Base-by-base conservation (phyloP, 2,113 vertebrate genomes). In the Phasianus colchicus region DNA sequence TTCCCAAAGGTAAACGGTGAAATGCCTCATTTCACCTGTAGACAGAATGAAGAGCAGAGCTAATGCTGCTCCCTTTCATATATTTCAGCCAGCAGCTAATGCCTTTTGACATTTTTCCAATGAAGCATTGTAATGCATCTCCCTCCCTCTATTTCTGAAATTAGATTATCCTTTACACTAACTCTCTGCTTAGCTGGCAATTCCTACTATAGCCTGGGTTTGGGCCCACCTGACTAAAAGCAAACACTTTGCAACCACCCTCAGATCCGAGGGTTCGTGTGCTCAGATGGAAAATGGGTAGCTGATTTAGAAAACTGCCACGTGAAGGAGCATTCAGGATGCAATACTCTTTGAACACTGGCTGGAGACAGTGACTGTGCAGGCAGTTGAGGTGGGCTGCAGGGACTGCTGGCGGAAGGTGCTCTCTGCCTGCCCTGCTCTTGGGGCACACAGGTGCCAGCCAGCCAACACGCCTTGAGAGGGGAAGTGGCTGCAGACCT, bases 61-160 rank as follows among this genome's bases (percentile, higher is more conserved):
- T 91, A 85, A 85, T 71, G 72, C 40, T 77, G 67, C 20, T 89
- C 55, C 71, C 72, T 88, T 89, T 95, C 69, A 67, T 65, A 15
- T 61, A 85, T 86, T 91, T 93, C 87, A 95, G 69, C 29, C 75
- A 83, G 72, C 20, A 83, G 67, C 84, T 95, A 93, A 96, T 74
- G 55, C 50, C 72, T 92, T 96, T 80, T 83, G 94, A 95, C 89
- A 77, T 91, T 95, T 96, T 93, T 83, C 94, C 94, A 74, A 88
- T 91, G 82, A 91, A 88, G 55, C 72, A 86, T 13, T 77, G 34
- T 89, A 83, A 92, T 61, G 82, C 57, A 70, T 74, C 76, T 96
- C 79, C 55, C 55, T 64, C 63, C 60, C 50, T 18, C 60, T 75
- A 40, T 45, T 85, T 94, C 7, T 89, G 69, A 96, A 77, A 91